Evolutionary conservation across 92 coral and sea anemone species (phyloP), one percentile per base, ranked within the genome.

Genomic region (Actinernus sp.): DNA sequence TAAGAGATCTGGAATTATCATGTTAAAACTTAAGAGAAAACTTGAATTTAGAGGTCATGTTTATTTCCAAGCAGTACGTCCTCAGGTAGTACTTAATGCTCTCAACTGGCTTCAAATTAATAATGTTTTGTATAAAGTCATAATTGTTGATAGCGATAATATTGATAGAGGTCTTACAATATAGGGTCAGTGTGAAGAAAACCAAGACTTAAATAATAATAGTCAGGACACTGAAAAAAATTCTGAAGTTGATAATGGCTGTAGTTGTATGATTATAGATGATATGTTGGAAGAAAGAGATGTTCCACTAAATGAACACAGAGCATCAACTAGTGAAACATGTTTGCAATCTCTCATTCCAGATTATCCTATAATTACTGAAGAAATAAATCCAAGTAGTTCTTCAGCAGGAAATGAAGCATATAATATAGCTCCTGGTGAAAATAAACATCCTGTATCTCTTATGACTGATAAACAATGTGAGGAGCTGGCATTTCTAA

Each of bases 401-500:
- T n/a, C n/a, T n/a, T 78, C 85, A 11, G 16, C 64, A 4, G 85
- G 78, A 58, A 68, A 45, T 13, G 86, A 79, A 55, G 36, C 70
- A 13, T 79, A 58, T 61, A 79, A 58, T 54, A 58, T 84, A 38
- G 90, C 65, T 55, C 63, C 65, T 34, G 61, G 76, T 40, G 63
- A 38, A 79, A 72, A 50, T 43, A 79, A 71, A 37, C 73, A 79
- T 29, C 86, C 86, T 20, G 67, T 79, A 29, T 79, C 84, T 7
- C 70, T 79, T 0, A 59, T 79, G 65, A 59, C 58, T 33, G 86
- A 79, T 46, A 50, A 79, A 37, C 56, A 51, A 22, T 74, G 83
- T 82, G 88, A 82, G 57, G 76, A 82, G 26, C 75, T 81, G 32
- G 86, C 86, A 56, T 70, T 80, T 47, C 93, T 89, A 39, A 88